Evolutionary conservation across 2,888 invertebrate species (phyloP).

Genomic region (Neocrepidodera transversa): DNA sequence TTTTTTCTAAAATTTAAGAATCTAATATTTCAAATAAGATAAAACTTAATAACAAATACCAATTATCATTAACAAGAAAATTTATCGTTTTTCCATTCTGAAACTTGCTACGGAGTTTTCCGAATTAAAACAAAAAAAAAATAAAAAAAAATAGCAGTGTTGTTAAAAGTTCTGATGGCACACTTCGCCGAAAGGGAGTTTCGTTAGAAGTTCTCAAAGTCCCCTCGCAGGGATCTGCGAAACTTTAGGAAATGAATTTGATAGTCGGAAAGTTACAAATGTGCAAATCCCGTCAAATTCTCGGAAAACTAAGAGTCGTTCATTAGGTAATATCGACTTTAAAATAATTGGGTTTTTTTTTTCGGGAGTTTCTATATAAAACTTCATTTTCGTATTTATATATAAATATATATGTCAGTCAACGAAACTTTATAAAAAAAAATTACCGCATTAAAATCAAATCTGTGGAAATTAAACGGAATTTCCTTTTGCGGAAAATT

Average conservation of each 20-base stretch:
- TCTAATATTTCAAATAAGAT: no score
- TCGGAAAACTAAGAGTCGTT: neutral
- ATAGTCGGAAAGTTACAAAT: constrained; percentile 32
- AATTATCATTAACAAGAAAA: no score
- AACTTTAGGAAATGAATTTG: constrained; percentile 30
- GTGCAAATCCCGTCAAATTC: constrained; percentile 34
- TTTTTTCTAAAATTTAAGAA: no score
- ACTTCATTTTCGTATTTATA: no score
- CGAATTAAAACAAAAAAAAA: constrained; percentile 27
- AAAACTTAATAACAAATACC: no score
- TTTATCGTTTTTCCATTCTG: no score
- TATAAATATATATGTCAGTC: no score
- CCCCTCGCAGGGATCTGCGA: constrained; percentile 26
- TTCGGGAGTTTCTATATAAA: no score
- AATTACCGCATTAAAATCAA: no score
- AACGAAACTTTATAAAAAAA: no score
- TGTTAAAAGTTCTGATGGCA: constrained; percentile 34
- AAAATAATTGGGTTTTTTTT: neutral
- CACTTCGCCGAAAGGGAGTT: constrained; percentile 29
- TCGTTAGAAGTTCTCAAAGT: constrained; percentile 25
- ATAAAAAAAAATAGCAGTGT: constrained; percentile 27
- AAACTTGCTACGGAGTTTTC: no score
- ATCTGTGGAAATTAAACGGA: neutral
- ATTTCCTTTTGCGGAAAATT: neutral
- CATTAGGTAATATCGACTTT: neutral